Percentiles rank a stretch among this genome's conserved stretches.
Conservation (phyloP, 1,140 invertebrate genomes). For the Acromyrmex charruanus region DNA sequence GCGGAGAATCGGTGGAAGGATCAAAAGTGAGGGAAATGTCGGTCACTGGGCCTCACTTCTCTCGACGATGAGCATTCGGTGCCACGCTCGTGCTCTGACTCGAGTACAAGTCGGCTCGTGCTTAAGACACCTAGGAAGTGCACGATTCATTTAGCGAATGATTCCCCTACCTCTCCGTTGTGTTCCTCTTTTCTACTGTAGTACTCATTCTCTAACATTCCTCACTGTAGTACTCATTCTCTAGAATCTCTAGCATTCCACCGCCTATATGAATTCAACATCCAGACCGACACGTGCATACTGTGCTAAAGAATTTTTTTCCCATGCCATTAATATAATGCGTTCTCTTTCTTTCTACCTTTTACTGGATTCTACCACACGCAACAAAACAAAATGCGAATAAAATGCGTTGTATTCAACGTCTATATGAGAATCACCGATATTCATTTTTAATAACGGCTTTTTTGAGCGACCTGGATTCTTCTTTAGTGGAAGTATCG, state of each 20-base stretch:
- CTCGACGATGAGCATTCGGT: conserved; percentile 66
- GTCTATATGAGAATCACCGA: background rate
- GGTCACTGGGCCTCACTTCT: conserved; percentile 83
- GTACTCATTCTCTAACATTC: conserved; percentile 51
- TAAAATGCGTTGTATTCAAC: background rate
- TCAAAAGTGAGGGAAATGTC: conserved; percentile 80
- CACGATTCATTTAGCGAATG: conserved; percentile 58
- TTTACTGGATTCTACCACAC: background rate
- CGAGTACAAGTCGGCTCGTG: conserved; percentile 22
- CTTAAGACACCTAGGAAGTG: conserved; percentile 70
- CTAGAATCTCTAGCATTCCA: conserved; percentile 5
- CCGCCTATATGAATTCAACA: background rate
- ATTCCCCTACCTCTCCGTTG: conserved; percentile 61
- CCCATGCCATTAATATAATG: background rate
- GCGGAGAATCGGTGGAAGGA: conserved; percentile 53
- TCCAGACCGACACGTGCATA: background rate
- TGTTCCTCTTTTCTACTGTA: conserved; percentile 52
- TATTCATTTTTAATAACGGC: background rate
- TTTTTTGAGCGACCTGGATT: conserved; percentile 2
- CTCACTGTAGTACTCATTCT: conserved; percentile 48
- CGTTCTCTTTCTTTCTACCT: background rate
- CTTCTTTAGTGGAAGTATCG: background rate
- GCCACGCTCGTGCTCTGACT: conserved; percentile 68
- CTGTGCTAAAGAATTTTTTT: background rate
- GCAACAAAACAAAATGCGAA: background rate